Evolutionary conservation across 1,140 invertebrate genomes (phyloP).

Genomic region (Temnothorax nylanderi): DNA sequence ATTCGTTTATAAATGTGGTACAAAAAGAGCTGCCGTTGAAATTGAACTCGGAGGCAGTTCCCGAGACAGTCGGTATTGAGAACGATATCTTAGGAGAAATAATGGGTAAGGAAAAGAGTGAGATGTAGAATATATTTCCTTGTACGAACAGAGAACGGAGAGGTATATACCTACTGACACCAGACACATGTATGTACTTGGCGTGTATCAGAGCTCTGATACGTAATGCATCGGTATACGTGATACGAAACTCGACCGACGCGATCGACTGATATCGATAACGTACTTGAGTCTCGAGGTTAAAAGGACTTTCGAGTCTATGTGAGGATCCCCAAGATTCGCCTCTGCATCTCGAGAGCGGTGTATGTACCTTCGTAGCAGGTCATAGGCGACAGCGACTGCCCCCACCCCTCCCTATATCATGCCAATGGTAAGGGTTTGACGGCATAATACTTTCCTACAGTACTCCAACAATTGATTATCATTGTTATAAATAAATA

Average conservation of each 20-base stretch:
- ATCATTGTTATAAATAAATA: background rate
- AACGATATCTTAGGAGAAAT: background rate
- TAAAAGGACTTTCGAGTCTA: conserved; percentile 53
- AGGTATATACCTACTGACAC: background rate
- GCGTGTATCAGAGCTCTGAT: conserved; percentile 12
- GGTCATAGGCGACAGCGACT: background rate
- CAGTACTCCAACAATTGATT: background rate
- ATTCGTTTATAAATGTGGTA: background rate
- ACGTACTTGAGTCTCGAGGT: conserved; percentile 50
- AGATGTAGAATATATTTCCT: background rate
- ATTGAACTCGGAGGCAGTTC: background rate
- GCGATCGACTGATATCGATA: conserved; percentile 64
- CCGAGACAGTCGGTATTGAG: background rate
- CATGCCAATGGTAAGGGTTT: background rate
- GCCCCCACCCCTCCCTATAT: background rate
- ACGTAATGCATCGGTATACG: conserved; percentile 23
- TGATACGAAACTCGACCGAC: conserved; percentile 46
- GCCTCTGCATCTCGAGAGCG: conserved; percentile 25
- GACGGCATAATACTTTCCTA: background rate
- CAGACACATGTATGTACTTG: background rate
- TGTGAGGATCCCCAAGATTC: conserved; percentile 44
- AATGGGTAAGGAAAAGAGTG: background rate
- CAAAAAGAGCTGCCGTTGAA: background rate
- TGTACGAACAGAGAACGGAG: background rate
- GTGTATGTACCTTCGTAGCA: conserved; percentile 16